Base-by-base conservation (phyloP, 2,113 vertebrate species). In the Natator depressus region DNA sequence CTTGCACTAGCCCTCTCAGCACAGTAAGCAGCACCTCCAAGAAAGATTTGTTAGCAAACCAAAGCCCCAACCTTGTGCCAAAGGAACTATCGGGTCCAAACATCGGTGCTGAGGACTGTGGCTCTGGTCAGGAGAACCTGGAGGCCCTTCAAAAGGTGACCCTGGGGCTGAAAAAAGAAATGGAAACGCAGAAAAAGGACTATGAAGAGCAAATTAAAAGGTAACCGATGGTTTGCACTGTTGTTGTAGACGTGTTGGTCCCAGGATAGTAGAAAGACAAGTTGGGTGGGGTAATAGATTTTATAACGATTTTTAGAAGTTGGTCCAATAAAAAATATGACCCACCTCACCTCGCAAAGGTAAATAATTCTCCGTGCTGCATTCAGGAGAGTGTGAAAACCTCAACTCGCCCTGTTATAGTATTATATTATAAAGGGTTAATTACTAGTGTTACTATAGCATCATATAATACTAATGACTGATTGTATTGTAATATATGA, bases 201-300 rank as follows among this genome's bases (percentile, higher is more conserved):
- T 98, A 98, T 0, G 97, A 98, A 82, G 98, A 89, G 16, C 96
- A 98, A 25, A 98, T 98, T 14, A 89, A 96, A 90, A 98, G 97
- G 98, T 99, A 98, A 97, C 1, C 0, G 1, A 27, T 5, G 19
- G 65, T 20, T n/a, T 72, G n/a, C 65, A 19, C 19, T 72, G 65
- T 69, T 72, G 35, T 69, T 22, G 65, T 17, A 20, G 35, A 19
- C 8, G n/a, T 20, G 9, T 38, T 38, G 65, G 65, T 62, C 29
- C 59, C 27, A 62, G 29, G 29, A 35, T 16, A 62, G 29, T 16
- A 62, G 29, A 62, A 62, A 16, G 59, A 62, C 59, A 62, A 62
- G 12, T 35, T 31, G 59, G 59, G 59, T 31, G 59, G 31, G 29
- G 29, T 31, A 35, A 35, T 62, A 62, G 29, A 29, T 62, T 62